phyloP scores from a whole-genome alignment of 1,140 invertebrate species.

The Megalonaias nervosa region DNA sequence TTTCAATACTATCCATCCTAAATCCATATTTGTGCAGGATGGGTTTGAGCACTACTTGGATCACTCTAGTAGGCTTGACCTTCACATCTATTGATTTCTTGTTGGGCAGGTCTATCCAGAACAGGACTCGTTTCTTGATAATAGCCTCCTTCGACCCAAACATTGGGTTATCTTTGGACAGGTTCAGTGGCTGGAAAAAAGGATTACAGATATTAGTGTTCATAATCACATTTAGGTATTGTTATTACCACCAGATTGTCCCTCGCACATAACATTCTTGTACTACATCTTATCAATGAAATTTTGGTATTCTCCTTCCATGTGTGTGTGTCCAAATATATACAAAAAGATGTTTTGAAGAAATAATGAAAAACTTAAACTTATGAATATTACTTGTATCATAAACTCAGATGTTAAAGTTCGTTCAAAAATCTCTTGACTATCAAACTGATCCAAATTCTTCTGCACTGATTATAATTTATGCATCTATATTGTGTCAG shows the following conservation, averaged over 20 bases:
- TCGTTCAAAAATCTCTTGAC: too few relatives aligned
- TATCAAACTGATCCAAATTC: background rate
- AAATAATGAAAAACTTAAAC: too few relatives aligned
- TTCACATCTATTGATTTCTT: slow-evolving; percentile 89
- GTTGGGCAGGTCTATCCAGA: slow-evolving; percentile 88
- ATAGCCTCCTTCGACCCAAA: slow-evolving; percentile 85
- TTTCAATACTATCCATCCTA: slow-evolving; percentile 77
- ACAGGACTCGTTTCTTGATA: slow-evolving; percentile 87
- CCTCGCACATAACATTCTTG: too few relatives aligned
- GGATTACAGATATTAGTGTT: slow-evolving; percentile 1
- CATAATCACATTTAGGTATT: too few relatives aligned
- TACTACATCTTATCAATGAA: too few relatives aligned
- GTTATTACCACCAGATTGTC: too few relatives aligned
- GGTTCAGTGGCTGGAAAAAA: slow-evolving; percentile 78
- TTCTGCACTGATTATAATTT: background rate
- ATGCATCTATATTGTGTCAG: background rate
- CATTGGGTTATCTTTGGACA: slow-evolving; percentile 79
- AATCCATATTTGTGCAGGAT: slow-evolving; percentile 89
- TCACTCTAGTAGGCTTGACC: slow-evolving; percentile 85
- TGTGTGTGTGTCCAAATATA: too few relatives aligned
- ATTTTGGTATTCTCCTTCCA: too few relatives aligned
- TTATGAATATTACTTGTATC: too few relatives aligned
- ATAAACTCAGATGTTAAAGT: too few relatives aligned
- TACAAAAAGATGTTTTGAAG: too few relatives aligned
- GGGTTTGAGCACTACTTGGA: slow-evolving; percentile 88